Percentiles rank a stretch among this genome's conserved stretches.
Conservation (phyloP, 2,113 vertebrate species). For the Sander lucioperca region DNA sequence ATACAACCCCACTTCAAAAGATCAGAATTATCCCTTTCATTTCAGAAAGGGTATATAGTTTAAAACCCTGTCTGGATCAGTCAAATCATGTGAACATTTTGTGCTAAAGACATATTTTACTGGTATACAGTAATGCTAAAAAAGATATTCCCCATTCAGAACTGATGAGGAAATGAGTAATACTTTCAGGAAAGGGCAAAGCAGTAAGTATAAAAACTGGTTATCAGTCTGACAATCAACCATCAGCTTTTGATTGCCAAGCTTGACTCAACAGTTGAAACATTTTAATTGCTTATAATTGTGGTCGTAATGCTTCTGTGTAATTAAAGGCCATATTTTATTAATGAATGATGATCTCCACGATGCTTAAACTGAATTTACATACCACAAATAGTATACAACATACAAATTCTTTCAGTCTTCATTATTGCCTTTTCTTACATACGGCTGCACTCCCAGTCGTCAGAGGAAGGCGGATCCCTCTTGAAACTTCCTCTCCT, state of each 20-base stretch:
- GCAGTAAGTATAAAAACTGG: neutral
- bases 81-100: neutral
- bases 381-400: neutral
- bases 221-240: neutral
- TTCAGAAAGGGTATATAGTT: neutral
- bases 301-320: neutral
- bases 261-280: neutral
- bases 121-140: neutral
- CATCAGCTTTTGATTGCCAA: neutral
- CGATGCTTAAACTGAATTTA: neutral
- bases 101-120: neutral
- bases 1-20: too few relatives aligned
- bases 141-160: neutral
- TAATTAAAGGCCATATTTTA: neutral
- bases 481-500: neutral
- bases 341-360: neutral
- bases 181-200: neutral
- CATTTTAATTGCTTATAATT: neutral
- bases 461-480: neutral
- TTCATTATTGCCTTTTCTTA: neutral
- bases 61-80: neutral
- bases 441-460: neutral
- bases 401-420: neutral
- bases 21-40: too few relatives aligned
- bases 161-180: neutral